A percentile compares a stretch with the other conserved stretches of the same genome.
Evolutionary conservation across 92 coral and sea anemone genomes (phyloP).

Genomic region (Palythoa caribaeorum): DNA sequence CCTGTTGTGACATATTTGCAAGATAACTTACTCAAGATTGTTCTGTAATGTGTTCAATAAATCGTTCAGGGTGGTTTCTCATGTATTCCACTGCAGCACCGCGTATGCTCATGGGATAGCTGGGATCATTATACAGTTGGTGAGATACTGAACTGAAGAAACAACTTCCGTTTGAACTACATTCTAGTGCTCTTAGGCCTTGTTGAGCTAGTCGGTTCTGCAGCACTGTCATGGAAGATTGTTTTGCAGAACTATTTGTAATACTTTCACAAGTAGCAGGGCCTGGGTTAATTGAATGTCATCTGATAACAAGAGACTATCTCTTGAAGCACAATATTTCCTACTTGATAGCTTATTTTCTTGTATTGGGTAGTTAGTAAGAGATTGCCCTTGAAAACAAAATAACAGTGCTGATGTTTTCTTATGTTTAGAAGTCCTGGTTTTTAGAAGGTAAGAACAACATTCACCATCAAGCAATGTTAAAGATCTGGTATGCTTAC

Average conservation of each 20-base stretch:
- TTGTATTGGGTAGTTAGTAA: slow-evolving; percentile 4
- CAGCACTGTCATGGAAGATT: slow-evolving; percentile 41
- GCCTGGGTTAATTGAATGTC: slow-evolving; percentile 58
- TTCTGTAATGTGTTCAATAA: slow-evolving; percentile 45
- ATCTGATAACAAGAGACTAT: slow-evolving; percentile 27
- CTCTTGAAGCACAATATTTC: slow-evolving; percentile 31
- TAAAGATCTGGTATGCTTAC: slow-evolving; percentile 11
- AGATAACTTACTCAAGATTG: slow-evolving; percentile 53
- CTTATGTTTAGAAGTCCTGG: not conserved
- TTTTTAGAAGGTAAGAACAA: slow-evolving; percentile 12
- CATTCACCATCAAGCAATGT: slow-evolving; percentile 11
- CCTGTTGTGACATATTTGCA: slow-evolving; percentile 51
- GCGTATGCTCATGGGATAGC: slow-evolving; percentile 39
- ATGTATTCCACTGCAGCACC: slow-evolving; percentile 54
- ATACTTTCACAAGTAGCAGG: slow-evolving; percentile 37
- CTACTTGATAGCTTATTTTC: not conserved
- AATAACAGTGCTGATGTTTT: slow-evolving; percentile 8
- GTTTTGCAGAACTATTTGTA: slow-evolving; percentile 8
- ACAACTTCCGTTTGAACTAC: slow-evolving; percentile 56
- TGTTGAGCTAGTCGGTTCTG: slow-evolving; percentile 39
- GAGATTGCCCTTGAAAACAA: slow-evolving; percentile 1
- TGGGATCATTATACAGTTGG: slow-evolving; percentile 62
- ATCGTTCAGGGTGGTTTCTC: slow-evolving; percentile 57
- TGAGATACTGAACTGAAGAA: slow-evolving; percentile 63
- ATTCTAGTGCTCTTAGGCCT: slow-evolving; percentile 49